Percentiles rank a stretch among this genome's conserved stretches.
Conservation (phyloP, 2,888 invertebrate species). For the Synanthedon vespiformis region DNA sequence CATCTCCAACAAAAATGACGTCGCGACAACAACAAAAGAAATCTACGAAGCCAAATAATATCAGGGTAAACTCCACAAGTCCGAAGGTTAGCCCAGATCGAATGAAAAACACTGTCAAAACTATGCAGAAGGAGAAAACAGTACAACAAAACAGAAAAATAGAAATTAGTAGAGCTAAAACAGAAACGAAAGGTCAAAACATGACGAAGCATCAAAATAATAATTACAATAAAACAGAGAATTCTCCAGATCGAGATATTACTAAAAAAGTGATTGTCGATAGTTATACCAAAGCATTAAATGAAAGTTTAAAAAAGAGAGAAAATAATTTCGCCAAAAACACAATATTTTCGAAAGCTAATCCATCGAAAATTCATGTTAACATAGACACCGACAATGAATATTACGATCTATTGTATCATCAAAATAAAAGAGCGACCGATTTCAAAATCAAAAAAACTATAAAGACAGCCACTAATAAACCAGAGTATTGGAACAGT, state of each 20-base stretch:
- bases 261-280: constrained; percentile 38
- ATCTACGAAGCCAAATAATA: neutral
- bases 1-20: constrained; percentile 3
- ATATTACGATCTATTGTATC: constrained; percentile 33
- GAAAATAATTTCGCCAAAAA: constrained; percentile 7
- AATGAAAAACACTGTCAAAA: neutral
- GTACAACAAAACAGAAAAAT: constrained; percentile 5
- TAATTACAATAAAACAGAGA: constrained; percentile 6
- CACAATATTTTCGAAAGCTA: constrained; percentile 10
- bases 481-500: constrained; percentile 14
- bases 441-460: constrained; percentile 17
- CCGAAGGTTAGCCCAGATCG: neutral
- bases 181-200: too few species aligned
- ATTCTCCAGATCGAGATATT: constrained; percentile 22
- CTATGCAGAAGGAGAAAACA: constrained; percentile 2
- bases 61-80: neutral
- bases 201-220: neutral
- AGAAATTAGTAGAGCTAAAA: too few species aligned
- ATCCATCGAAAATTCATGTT: constrained; percentile 33
- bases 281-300: constrained; percentile 26
- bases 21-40: neutral
- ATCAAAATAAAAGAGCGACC: constrained; percentile 24
- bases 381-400: constrained; percentile 43
- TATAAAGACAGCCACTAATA: constrained; percentile 10
- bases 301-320: constrained; percentile 11